A percentile compares a stretch with the other conserved stretches of the same genome.
Conservation (phyloP, 2,113 vertebrate genomes). For the Meriones unguiculatus region DNA sequence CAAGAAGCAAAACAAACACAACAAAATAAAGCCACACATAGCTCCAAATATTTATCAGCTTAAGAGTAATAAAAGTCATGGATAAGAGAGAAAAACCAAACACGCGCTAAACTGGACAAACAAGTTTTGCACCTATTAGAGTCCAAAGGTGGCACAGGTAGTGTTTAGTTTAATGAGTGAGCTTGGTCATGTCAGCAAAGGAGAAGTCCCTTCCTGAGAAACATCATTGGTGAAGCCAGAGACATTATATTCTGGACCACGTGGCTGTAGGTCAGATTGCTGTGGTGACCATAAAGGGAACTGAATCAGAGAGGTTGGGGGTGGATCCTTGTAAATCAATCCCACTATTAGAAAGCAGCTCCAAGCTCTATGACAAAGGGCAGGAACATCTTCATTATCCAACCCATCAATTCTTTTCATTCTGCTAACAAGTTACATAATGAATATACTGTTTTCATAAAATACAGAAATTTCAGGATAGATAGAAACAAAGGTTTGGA, state of each 20-base stretch:
- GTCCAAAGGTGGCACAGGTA: constrained; percentile 59
- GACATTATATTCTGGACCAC: neutral
- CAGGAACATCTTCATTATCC: neutral
- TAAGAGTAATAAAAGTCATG: neutral
- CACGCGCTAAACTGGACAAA: constrained; percentile 68
- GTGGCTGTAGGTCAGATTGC: neutral
- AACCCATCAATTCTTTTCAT: neutral
- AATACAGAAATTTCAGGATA: neutral
- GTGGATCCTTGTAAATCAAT: neutral
- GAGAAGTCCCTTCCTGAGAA: neutral
- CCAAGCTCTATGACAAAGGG: neutral
- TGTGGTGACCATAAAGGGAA: neutral
- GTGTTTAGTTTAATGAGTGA: constrained; percentile 31
- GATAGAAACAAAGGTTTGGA: neutral
- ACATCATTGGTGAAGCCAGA: neutral
- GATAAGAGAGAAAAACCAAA: constrained; percentile 42
- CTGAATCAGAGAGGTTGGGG: neutral
- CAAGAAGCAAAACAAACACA: neutral
- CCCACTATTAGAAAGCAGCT: constrained; percentile 2
- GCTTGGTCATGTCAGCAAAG: neutral
- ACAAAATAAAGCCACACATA: neutral
- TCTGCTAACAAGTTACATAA: constrained; percentile 31
- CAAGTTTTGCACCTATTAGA: constrained; percentile 77
- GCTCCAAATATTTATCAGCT: constrained; percentile 37
- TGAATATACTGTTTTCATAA: constrained; percentile 18